A percentile compares a stretch with the other conserved stretches of the same genome.
phyloP scores from a whole-genome alignment of 37 sponge, comb jelly and placozoan species.

The Aphrocallistes beatrix region DNA sequence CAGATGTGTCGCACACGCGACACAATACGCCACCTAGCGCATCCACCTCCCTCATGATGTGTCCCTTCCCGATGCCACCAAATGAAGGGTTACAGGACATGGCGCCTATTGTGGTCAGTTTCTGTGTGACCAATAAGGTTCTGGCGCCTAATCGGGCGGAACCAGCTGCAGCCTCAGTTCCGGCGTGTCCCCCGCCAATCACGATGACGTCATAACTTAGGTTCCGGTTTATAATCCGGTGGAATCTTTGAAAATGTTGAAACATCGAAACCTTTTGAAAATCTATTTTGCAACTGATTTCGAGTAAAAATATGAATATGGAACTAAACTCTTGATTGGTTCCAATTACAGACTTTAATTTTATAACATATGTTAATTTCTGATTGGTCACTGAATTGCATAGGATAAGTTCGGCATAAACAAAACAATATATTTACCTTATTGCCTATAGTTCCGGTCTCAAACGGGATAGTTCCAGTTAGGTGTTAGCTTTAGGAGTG shows the following conservation, averaged over 20 bases:
- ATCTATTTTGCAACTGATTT: too few species aligned
- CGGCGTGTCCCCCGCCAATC: slow-evolving; percentile 84
- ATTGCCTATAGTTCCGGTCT: not conserved
- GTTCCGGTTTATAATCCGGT: not conserved
- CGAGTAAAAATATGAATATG: too few species aligned
- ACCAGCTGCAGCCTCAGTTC: slow-evolving; percentile 64
- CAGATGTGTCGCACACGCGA: slow-evolving; percentile 45
- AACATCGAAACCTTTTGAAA: too few species aligned
- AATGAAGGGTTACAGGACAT: slow-evolving; percentile 90
- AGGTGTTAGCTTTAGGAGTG: not conserved
- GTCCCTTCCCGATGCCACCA: slow-evolving; percentile 87
- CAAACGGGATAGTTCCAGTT: not conserved
- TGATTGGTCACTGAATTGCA: not conserved
- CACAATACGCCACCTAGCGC: slow-evolving; percentile 72
- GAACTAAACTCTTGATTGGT: too few species aligned
- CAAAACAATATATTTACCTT: not conserved
- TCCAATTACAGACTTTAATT: too few species aligned
- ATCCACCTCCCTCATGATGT: slow-evolving; percentile 74
- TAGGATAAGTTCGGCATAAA: not conserved
- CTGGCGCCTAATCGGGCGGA: slow-evolving; percentile 52
- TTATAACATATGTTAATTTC: not conserved
- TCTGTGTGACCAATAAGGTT: slow-evolving; percentile 58
- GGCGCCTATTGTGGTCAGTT: slow-evolving; percentile 61
- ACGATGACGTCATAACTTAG: slow-evolving; percentile 53
- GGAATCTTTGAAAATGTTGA: not conserved